phyloP scores from a whole-genome alignment of 35 echinoderm and acorn worm genomes.

The Lytechinus pictus region DNA sequence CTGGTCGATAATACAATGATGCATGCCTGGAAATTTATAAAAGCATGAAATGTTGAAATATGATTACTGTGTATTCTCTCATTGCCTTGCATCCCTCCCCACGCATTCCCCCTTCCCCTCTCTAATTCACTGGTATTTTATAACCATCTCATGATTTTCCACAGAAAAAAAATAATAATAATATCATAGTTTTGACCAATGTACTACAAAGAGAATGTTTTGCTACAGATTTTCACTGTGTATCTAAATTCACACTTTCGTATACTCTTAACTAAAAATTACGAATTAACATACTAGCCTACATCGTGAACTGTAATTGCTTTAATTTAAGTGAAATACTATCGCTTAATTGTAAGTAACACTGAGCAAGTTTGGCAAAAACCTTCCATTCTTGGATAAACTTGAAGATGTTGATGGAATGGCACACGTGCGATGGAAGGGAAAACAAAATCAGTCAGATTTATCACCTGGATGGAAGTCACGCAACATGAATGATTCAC shows the following conservation, averaged over 20 bases:
- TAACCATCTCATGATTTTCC: too few species aligned
- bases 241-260: too few species aligned
- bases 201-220: too few species aligned
- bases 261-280: too few species aligned
- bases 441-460: background rate
- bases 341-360: background rate
- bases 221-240: too few species aligned
- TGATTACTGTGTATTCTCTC: background rate
- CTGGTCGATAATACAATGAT: background rate
- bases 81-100: background rate
- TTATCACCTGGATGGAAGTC: slow-evolving; percentile 2
- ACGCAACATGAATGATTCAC: slow-evolving; percentile 3
- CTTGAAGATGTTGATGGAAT: background rate
- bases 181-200: too few species aligned
- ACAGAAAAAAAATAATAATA: too few species aligned
- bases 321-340: background rate
- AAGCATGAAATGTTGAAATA: background rate
- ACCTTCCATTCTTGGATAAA: background rate
- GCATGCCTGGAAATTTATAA: background rate
- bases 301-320: too few species aligned
- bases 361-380: background rate
- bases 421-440: background rate
- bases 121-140: background rate
- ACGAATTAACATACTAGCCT: too few species aligned
- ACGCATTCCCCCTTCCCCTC: background rate